Conservation (phyloP, 1,140 invertebrate species). For the Micrasema minimum region DNA sequence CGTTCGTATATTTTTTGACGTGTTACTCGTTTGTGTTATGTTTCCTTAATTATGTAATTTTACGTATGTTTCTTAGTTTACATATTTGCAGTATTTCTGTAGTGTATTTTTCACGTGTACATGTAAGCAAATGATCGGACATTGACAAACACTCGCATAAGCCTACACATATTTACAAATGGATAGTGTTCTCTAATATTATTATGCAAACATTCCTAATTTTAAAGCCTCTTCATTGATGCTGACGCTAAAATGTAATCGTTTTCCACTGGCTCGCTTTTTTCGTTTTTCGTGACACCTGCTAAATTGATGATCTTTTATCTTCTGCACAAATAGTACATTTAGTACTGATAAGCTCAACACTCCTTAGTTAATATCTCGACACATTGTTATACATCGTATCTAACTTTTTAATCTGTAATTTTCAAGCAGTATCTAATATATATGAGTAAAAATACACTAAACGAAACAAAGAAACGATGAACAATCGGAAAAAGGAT, state of each 20-base stretch:
- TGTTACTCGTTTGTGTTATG: slow-evolving; percentile 35
- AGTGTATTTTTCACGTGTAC: slow-evolving; percentile 21
- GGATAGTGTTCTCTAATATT: slow-evolving; percentile 38
- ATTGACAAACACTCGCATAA: slow-evolving; percentile 39
- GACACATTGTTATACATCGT: not conserved
- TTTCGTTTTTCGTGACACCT: slow-evolving; percentile 32
- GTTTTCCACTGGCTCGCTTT: not conserved
- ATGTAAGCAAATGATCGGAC: slow-evolving; percentile 10
- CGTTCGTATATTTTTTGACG: slow-evolving; percentile 48
- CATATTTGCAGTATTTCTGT: not conserved
- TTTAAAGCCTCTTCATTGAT: slow-evolving; percentile 13
- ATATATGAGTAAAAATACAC: not conserved
- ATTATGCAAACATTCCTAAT: slow-evolving; percentile 36
- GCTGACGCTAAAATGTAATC: slow-evolving; percentile 3
- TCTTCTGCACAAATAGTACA: slow-evolving; percentile 13
- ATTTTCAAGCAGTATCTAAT: slow-evolving; percentile 16
- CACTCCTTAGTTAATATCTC: slow-evolving; percentile 18
- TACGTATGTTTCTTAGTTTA: slow-evolving; percentile 28
- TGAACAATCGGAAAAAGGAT: slow-evolving; percentile 11
- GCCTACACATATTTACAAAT: slow-evolving; percentile 43
- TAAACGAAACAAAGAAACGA: slow-evolving; percentile 15
- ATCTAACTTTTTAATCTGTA: not conserved
- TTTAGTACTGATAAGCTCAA: slow-evolving; percentile 21
- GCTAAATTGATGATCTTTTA: slow-evolving; percentile 28
- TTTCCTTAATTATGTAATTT: slow-evolving; percentile 43